These are phyloP conservation scores for Lasioglossum pauxillum DNA, from an alignment of 2,888 invertebrate species.

Conservation along the genomic window DNA sequence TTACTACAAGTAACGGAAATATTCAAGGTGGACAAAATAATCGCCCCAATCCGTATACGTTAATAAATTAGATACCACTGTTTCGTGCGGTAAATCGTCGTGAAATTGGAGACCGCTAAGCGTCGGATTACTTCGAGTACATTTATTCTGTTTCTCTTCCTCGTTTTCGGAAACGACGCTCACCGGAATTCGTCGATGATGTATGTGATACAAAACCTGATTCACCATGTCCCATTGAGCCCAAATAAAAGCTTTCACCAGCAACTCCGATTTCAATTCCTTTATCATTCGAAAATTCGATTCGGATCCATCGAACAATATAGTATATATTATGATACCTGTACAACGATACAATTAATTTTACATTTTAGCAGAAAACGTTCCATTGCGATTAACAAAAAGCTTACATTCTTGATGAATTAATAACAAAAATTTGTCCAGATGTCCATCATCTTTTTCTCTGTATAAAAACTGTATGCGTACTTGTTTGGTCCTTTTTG, in stretches of 20 bases:
- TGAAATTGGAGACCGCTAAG: constrained; percentile 94
- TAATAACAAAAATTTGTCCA: constrained; percentile 90
- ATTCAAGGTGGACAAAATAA: too few relatives aligned
- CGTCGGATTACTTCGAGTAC: constrained; percentile 87
- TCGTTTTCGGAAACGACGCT: constrained; percentile 89
- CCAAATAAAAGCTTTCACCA: constrained; percentile 92
- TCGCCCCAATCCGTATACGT: too few relatives aligned
- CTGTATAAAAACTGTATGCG: constrained; percentile 92
- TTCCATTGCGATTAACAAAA: not conserved
- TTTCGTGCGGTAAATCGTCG: constrained; percentile 93
- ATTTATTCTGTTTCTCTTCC: constrained; percentile 86
- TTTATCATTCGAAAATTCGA: constrained; percentile 66
- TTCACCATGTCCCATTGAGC: constrained; percentile 93
- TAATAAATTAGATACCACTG: constrained; percentile 88
- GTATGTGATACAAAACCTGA: constrained; percentile 93
- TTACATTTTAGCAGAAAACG: not conserved
- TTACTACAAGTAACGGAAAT: too few relatives aligned
- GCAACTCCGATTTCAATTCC: constrained; percentile 83
- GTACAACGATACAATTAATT: not conserved
- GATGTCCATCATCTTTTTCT: constrained; percentile 81
- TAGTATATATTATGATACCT: constrained; percentile 80
- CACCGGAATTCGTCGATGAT: constrained; percentile 89
- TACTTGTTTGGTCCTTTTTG: constrained; percentile 89
- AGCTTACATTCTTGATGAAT: constrained; percentile 92
- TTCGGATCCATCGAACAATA: constrained; percentile 67